phyloP scores from a whole-genome alignment of 64 coral and sea anemone genomes.

The Porites australiensis region DNA sequence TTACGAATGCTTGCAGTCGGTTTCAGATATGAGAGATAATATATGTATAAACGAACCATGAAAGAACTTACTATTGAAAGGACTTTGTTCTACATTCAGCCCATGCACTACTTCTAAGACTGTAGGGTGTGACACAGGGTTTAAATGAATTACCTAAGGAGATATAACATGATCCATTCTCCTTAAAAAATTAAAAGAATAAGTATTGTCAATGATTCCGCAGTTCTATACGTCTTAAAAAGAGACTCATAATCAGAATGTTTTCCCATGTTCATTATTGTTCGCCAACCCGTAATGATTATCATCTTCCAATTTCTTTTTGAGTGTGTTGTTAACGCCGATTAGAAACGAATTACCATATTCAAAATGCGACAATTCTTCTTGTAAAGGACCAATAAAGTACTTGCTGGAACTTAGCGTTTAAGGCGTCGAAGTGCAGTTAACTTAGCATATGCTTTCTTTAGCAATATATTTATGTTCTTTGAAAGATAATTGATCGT shows the following conservation, averaged over 20 bases:
- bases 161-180: too few relatives aligned
- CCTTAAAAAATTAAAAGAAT: too few relatives aligned
- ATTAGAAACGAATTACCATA: constrained; percentile 13
- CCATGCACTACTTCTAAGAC: too few relatives aligned
- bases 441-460: constrained; percentile 62
- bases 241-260: constrained; percentile 27
- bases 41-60: too few relatives aligned
- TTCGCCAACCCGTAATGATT: constrained; percentile 69
- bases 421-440: constrained; percentile 64
- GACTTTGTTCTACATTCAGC: too few relatives aligned
- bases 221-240: too few relatives aligned
- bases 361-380: constrained; percentile 24
- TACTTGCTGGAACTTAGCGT: constrained; percentile 10
- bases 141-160: too few relatives aligned
- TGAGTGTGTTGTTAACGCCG: constrained; percentile 5
- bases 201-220: too few relatives aligned
- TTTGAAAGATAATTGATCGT: constrained; percentile 41
- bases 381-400: constrained; percentile 22
- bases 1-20: too few relatives aligned
- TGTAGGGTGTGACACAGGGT: too few relatives aligned
- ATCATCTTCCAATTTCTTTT: constrained; percentile 65
- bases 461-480: constrained; percentile 56
- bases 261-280: constrained; percentile 68
- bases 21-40: too few relatives aligned
- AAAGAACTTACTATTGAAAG: too few relatives aligned